phyloP scores from a whole-genome alignment of 2,888 invertebrate genomes.

The Cactoblastis cactorum region DNA sequence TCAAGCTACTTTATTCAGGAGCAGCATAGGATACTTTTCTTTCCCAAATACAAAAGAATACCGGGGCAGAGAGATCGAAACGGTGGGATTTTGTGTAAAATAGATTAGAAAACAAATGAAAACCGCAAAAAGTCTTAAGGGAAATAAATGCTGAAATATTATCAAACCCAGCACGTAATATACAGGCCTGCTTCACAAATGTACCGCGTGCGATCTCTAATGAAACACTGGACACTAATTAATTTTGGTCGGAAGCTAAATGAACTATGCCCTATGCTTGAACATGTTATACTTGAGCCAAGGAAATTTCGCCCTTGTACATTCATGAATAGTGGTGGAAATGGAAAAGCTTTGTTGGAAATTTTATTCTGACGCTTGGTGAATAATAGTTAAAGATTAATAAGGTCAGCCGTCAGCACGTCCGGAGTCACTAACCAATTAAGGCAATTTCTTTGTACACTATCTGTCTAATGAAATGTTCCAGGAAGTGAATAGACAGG shows the following conservation, averaged over 20 bases:
- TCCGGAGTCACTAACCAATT: slow-evolving; percentile 19
- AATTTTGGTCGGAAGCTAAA: slow-evolving; percentile 55
- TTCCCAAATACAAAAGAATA: too few relatives aligned
- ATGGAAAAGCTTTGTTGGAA: background rate
- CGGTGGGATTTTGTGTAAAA: too few relatives aligned
- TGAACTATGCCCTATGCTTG: slow-evolving; percentile 47
- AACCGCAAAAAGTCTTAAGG: background rate
- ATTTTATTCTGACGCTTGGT: slow-evolving; percentile 10
- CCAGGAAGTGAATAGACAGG: background rate
- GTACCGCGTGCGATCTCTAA: slow-evolving; percentile 31
- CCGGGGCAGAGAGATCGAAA: too few relatives aligned
- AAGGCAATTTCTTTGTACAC: background rate
- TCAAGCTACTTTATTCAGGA: too few relatives aligned
- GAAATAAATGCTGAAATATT: background rate
- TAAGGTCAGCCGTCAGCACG: slow-evolving; percentile 54
- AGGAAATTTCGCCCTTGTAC: slow-evolving; percentile 10
- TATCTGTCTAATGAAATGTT: background rate
- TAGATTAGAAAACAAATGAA: background rate
- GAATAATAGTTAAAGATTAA: slow-evolving; percentile 32
- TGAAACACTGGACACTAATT: slow-evolving; percentile 57
- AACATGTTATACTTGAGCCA: slow-evolving; percentile 7
- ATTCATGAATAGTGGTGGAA: slow-evolving; percentile 10
- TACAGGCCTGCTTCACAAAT: slow-evolving; percentile 11
- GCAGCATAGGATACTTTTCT: too few relatives aligned
- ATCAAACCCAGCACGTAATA: slow-evolving; percentile 9